Conservation (phyloP, 2,113 vertebrate species). For the Menura novaehollandiae region DNA sequence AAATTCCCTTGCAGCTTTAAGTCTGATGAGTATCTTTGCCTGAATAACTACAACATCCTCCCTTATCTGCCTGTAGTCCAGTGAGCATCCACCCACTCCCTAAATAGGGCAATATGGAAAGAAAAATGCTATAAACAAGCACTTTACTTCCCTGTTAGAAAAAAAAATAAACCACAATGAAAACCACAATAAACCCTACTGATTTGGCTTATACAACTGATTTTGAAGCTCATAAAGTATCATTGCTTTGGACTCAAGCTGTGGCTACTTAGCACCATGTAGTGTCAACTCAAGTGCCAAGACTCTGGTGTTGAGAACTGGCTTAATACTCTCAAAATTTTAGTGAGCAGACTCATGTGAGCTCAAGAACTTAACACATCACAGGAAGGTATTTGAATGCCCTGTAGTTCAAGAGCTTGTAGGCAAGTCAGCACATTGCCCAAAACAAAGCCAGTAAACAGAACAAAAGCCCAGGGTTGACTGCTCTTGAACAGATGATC, state of each 20-base stretch:
- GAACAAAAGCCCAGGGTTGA: neutral
- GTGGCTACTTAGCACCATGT: neutral
- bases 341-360: neutral
- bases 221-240: neutral
- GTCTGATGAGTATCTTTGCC: neutral
- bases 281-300: neutral
- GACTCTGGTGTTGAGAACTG: neutral
- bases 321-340: neutral
- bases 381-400: neutral
- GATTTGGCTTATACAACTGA: neutral
- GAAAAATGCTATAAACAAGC: neutral
- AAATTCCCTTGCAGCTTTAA: neutral
- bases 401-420: neutral
- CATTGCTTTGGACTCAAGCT: neutral
- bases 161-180: neutral
- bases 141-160: neutral
- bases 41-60: neutral
- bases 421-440: conserved; percentile 21
- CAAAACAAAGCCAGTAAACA: conserved; percentile 4
- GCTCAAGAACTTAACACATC: neutral
- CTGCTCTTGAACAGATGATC: neutral
- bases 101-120: neutral
- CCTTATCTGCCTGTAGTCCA: neutral
- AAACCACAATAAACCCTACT: neutral
- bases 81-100: neutral